Conservation (phyloP, 2,797 vertebrate species). For the Dermochelys coriacea region DNA sequence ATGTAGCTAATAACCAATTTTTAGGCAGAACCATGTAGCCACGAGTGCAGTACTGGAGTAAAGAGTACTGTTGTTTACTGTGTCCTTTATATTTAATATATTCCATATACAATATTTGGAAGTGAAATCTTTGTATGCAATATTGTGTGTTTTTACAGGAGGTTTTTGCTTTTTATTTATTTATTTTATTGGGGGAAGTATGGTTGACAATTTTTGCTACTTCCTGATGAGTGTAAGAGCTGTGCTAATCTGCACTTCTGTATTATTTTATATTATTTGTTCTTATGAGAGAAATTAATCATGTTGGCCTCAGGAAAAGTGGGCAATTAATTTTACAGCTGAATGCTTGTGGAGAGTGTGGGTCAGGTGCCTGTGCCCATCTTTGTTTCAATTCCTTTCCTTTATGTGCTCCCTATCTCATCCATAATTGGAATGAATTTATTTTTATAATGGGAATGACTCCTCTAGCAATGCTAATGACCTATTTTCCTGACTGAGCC, state of each 20-base stretch:
- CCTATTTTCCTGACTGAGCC: neutral
- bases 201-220: neutral
- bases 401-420: constrained; percentile 44
- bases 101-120: neutral
- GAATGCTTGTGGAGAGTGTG: neutral
- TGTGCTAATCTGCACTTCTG: neutral
- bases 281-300: neutral
- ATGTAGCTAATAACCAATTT: neutral
- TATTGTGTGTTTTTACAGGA: neutral
- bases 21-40: neutral
- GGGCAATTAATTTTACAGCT: neutral
- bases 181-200: neutral
- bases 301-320: neutral
- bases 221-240: neutral
- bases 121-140: neutral
- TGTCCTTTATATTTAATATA: neutral
- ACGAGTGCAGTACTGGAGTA: neutral
- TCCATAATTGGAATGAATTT: constrained; percentile 44
- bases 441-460: neutral
- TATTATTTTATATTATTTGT: neutral
- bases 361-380: neutral
- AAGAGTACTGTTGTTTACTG: neutral
- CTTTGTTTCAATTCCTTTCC: constrained; percentile 17
- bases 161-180: neutral
- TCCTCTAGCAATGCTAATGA: constrained; percentile 30